phyloP scores from a whole-genome alignment of 2,888 invertebrate genomes.

The Agonopterix alstromeriana region DNA sequence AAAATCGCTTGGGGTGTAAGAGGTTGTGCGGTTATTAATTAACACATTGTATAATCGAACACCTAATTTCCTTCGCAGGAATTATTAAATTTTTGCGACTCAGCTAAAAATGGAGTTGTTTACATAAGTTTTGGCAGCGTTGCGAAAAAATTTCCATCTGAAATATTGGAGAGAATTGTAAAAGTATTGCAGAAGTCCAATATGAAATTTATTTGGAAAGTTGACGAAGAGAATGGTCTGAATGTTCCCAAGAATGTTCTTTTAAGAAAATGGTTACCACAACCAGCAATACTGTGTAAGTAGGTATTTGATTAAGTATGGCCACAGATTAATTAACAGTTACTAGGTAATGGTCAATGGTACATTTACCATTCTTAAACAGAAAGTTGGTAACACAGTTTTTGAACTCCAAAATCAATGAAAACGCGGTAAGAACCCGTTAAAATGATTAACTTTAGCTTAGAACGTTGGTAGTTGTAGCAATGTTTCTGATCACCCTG shows the following conservation, averaged over 20 bases:
- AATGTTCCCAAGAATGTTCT: slow-evolving; percentile 79
- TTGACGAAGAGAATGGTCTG: slow-evolving; percentile 78
- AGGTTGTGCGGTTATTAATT: too few species aligned
- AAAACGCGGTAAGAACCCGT: too few species aligned
- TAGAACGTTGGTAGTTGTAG: too few species aligned
- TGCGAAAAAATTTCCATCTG: slow-evolving; percentile 77
- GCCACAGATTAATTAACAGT: too few species aligned
- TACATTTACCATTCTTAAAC: too few species aligned
- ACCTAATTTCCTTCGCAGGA: slow-evolving; percentile 39
- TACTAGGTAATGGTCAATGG: too few species aligned
- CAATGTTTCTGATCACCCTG: too few species aligned
- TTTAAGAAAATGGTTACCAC: slow-evolving; percentile 82
- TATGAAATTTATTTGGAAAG: slow-evolving; percentile 83
- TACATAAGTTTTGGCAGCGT: slow-evolving; percentile 85
- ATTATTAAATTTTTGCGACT: slow-evolving; percentile 77
- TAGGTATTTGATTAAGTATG: slow-evolving; percentile 12
- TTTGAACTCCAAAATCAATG: too few species aligned
- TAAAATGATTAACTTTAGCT: too few species aligned
- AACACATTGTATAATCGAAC: too few species aligned
- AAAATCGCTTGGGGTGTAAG: too few species aligned
- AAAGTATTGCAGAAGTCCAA: slow-evolving; percentile 39
- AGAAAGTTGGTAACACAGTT: too few species aligned
- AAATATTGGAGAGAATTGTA: slow-evolving; percentile 73
- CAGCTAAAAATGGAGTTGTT: slow-evolving; percentile 78
- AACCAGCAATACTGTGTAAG: slow-evolving; percentile 82